phyloP scores from a whole-genome alignment of 2,113 vertebrate genomes.

The Asarcornis scutulata region DNA sequence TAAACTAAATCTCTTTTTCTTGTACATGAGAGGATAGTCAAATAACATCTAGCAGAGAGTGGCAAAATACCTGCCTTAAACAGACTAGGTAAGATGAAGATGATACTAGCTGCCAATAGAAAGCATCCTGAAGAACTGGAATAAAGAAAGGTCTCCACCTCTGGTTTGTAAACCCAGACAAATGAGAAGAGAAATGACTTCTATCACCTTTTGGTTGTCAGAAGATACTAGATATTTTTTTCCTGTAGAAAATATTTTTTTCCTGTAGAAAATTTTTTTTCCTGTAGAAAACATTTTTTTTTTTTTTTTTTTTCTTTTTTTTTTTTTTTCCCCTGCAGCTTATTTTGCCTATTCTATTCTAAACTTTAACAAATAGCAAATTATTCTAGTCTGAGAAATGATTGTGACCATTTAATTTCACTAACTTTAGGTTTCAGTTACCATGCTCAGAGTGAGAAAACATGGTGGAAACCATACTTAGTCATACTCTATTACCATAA shows the following conservation, averaged over 20 bases:
- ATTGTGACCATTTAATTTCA: background rate
- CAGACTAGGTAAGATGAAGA: background rate
- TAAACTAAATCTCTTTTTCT: background rate
- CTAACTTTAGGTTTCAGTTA: background rate
- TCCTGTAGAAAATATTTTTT: background rate
- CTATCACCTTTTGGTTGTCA: background rate
- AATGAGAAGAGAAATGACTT: slow-evolving; percentile 3
- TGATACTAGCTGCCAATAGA: background rate
- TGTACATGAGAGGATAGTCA: background rate
- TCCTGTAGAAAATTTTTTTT: background rate
- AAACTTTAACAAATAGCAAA: background rate
- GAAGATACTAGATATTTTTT: background rate
- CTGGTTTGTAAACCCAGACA: background rate
- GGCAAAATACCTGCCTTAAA: background rate
- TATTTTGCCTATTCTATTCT: background rate
- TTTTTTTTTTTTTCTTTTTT: too few relatives aligned
- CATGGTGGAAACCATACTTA: background rate
- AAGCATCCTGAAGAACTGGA: background rate
- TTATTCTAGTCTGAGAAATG: background rate
- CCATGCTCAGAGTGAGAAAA: background rate
- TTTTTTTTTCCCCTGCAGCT: background rate
- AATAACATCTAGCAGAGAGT: background rate
- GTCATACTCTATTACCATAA: background rate
- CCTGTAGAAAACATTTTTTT: too few relatives aligned
- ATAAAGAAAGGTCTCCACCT: background rate